These are phyloP conservation scores for Pelobates fuscus DNA, from an alignment of 2,113 vertebrate species.

Conservation along the genomic window DNA sequence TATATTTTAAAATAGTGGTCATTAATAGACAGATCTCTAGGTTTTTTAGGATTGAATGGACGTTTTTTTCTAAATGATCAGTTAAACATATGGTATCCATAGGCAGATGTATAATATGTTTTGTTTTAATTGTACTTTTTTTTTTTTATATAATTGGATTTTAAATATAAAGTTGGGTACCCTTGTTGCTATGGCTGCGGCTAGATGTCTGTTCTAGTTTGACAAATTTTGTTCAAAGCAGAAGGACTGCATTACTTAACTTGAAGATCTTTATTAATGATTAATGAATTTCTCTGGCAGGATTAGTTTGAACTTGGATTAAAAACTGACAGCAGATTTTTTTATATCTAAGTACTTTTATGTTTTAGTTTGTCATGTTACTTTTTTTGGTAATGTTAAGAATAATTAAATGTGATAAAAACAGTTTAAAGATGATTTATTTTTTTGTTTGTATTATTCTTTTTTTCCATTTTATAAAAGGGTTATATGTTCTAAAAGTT, in stretches of 20 bases:
- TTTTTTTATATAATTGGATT: conserved; percentile 56
- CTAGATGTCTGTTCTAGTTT: conserved; percentile 32
- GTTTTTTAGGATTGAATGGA: neutral
- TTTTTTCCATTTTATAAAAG: no score
- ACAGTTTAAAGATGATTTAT: no score
- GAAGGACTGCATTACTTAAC: conserved; percentile 45
- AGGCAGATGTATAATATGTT: conserved; percentile 42
- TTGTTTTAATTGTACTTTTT: conserved; percentile 52
- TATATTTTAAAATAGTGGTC: neutral
- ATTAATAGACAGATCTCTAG: neutral
- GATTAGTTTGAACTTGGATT: no score
- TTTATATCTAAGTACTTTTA: no score
- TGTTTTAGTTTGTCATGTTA: no score
- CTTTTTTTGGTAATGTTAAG: no score
- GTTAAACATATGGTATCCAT: conserved; percentile 44
- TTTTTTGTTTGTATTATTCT: no score
- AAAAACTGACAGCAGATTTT: no score
- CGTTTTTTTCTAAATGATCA: conserved; percentile 17
- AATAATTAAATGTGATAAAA: no score
- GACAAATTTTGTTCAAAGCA: conserved; percentile 29
- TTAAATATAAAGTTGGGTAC: conserved; percentile 54
- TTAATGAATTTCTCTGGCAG: neutral
- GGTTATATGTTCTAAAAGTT: no score
- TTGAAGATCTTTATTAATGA: neutral
- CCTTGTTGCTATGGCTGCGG: conserved; percentile 55